Evolutionary conservation across 2,797 vertebrate genomes (phyloP), one percentile per base, ranked within the genome.

Genomic region (Anolis apletophallus): DNA sequence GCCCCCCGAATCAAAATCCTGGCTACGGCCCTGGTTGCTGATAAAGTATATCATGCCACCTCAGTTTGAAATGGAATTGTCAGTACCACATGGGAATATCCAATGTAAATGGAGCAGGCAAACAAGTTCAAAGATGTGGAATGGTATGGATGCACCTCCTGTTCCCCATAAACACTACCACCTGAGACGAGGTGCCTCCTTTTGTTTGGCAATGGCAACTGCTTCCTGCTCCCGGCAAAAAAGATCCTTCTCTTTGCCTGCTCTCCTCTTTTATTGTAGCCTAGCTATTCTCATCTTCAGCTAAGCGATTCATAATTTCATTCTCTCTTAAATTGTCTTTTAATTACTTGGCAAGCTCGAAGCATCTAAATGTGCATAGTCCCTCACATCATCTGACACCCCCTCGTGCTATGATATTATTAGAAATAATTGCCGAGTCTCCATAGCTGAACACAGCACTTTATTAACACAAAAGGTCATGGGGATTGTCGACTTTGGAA

Each of bases 281-380:
- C 83, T 64, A 78, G 34, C 67, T 73, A 67, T 50, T 64, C 64
- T 82, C 64, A 55, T 85, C 74, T 85, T 79, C 86, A 80, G 57
- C 86, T 87, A 36, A 83, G 64, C 80, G 80, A 80, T 88, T 82
- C 74, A 81, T 85, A 81, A 83, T 84, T 87, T 84, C 81, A 87
- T 87, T 87, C 80, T 77, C 77, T 69, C 80, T 83, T 83, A 88
- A 88, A 86, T 68, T 79, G 84, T 71, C 67, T 85, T 85, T 88
- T 88, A 88, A 83, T 88, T 88, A 86, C 68, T 83, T 85, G 75
- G 88, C 74, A 72, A 50, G 23, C 74, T 79, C 17, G 34, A 77
- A 75, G 83, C 72, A 85, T 88, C 79, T 81, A 81, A 88, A 73
- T 85, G 84, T 83, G 75, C 40, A 83, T 78, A 82, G 69, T 74